These are phyloP conservation scores for Chrysolina americana DNA, from an alignment of 2,888 invertebrate species.

Conservation along the genomic window DNA sequence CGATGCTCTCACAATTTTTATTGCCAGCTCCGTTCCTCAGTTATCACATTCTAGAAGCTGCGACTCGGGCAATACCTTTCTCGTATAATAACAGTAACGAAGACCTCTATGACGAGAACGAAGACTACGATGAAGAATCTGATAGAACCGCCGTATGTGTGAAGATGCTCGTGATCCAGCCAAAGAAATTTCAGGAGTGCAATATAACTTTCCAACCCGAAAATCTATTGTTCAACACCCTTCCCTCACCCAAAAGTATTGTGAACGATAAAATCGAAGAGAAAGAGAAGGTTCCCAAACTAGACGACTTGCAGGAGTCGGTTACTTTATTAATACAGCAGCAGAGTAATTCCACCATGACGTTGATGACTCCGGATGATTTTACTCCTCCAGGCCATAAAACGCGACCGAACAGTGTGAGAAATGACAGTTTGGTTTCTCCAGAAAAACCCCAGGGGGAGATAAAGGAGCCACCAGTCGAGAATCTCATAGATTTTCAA, in stretches of 20 bases:
- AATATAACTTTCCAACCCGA: slow-evolving; percentile 65
- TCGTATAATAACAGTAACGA: slow-evolving; percentile 69
- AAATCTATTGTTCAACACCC: slow-evolving; percentile 52
- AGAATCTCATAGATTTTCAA: slow-evolving; percentile 63
- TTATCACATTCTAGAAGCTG: slow-evolving; percentile 89
- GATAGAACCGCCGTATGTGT: slow-evolving; percentile 71
- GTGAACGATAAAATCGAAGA: slow-evolving; percentile 41
- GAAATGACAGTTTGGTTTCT: slow-evolving; percentile 49
- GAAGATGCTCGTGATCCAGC: slow-evolving; percentile 86
- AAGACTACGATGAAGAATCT: slow-evolving; percentile 72
- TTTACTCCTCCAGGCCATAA: slow-evolving; percentile 76
- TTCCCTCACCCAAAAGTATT: slow-evolving; percentile 34
- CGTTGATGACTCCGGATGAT: slow-evolving; percentile 90
- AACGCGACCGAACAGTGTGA: slow-evolving; percentile 64
- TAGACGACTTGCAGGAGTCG: slow-evolving; percentile 66
- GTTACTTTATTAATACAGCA: slow-evolving; percentile 66
- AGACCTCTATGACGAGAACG: slow-evolving; percentile 73
- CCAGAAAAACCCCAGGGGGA: slow-evolving; percentile 42
- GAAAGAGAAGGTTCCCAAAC: slow-evolving; percentile 60
- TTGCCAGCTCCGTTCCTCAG: slow-evolving; percentile 91
- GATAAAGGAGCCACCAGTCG: slow-evolving; percentile 53
- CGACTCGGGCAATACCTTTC: slow-evolving; percentile 71
- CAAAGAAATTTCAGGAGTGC: slow-evolving; percentile 87
- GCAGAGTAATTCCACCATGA: slow-evolving; percentile 69
- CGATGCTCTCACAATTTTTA: slow-evolving; percentile 87